A percentile compares a stretch with the other conserved stretches of the same genome.
phyloP scores from a whole-genome alignment of 1,140 invertebrate genomes.

The Sinonovacula constricta region DNA sequence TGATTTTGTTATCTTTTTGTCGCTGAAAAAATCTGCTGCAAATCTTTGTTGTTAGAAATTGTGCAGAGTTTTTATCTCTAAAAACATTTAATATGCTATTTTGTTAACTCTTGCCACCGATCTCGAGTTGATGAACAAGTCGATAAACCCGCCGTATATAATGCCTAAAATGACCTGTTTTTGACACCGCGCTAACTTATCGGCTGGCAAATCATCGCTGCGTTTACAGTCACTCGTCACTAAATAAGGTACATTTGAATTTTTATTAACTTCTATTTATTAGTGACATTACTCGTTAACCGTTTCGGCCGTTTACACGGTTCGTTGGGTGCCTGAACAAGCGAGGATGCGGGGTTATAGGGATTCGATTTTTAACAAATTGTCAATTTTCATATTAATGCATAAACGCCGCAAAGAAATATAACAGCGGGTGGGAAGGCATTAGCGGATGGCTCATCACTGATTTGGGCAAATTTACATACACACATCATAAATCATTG shows the following conservation, averaged over 20 bases:
- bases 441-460: not conserved
- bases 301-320: not conserved
- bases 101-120: not conserved
- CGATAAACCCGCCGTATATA: not conserved
- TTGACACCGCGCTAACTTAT: not conserved
- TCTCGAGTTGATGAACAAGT: not conserved
- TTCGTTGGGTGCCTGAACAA: not conserved
- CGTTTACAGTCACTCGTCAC: not conserved
- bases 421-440: not conserved
- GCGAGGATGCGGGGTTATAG: not conserved
- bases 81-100: not conserved
- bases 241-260: not conserved
- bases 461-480: no score
- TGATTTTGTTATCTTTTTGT: no score
- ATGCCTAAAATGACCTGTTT: not conserved
- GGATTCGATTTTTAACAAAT: not conserved
- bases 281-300: not conserved
- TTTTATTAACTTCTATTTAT: slow-evolving; percentile 1
- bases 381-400: not conserved
- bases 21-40: no score
- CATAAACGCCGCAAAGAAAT: not conserved
- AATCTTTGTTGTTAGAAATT: no score
- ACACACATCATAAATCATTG: no score
- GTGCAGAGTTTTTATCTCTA: not conserved
- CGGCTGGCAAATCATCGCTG: not conserved